Percentiles rank a stretch among this genome's conserved stretches.
Conservation (phyloP, 2,888 invertebrate species). For the Polietes domitor region DNA sequence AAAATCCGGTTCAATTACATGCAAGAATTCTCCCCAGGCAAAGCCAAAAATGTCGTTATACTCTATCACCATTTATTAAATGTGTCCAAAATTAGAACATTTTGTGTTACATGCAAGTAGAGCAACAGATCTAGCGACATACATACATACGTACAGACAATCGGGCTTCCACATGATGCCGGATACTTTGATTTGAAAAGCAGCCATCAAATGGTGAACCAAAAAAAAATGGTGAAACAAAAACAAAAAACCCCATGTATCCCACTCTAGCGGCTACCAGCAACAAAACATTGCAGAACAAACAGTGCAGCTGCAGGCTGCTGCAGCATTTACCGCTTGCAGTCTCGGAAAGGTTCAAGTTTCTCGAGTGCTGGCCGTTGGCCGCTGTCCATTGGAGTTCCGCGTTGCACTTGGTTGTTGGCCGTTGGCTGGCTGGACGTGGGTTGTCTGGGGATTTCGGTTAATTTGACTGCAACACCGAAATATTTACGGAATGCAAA, state of each 20-base stretch:
- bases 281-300: background rate
- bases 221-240: background rate
- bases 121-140: background rate
- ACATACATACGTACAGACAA: constrained; percentile 23
- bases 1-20: constrained; percentile 67
- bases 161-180: constrained; percentile 41
- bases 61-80: constrained; percentile 65
- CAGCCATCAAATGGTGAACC: constrained; percentile 49
- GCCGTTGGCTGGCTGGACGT: constrained; percentile 23
- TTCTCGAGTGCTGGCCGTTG: constrained; percentile 10
- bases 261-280: background rate
- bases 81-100: constrained; percentile 64
- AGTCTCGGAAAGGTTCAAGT: constrained; percentile 16
- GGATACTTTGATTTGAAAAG: constrained; percentile 65
- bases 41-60: constrained; percentile 46
- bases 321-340: background rate
- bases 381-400: constrained; percentile 8
- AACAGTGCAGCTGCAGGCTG: constrained; percentile 59
- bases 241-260: background rate
- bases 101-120: constrained; percentile 27
- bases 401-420: constrained; percentile 49
- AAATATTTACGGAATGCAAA: constrained; percentile 66
- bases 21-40: constrained; percentile 60
- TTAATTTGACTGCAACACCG: constrained; percentile 55
- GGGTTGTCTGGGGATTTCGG: constrained; percentile 42